These are phyloP conservation scores for Eulemur rufifrons DNA, from an alignment of 2,113 vertebrate species.

Conservation along the genomic window DNA sequence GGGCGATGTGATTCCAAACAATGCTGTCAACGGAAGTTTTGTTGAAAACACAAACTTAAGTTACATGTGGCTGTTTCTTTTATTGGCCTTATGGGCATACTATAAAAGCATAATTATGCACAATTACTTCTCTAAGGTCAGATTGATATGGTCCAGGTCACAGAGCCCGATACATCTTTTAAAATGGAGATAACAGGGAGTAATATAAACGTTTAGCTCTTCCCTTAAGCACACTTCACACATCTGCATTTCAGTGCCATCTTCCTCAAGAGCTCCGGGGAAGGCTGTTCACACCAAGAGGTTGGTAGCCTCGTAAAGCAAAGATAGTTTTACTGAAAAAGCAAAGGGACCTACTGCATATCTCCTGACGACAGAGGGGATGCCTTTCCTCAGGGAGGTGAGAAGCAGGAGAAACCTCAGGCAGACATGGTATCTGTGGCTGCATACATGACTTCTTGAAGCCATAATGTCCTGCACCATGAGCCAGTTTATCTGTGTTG, in stretches of 20 bases:
- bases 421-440: neutral
- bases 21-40: neutral
- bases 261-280: neutral
- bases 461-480: neutral
- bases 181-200: neutral
- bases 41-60: neutral
- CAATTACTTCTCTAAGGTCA: neutral
- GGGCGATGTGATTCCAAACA: neutral
- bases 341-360: neutral
- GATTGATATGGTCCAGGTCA: fast-evolving
- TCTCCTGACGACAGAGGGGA: neutral
- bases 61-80: neutral
- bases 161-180: neutral
- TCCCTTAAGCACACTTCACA: neutral
- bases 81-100: neutral
- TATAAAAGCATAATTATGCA: fast-evolving
- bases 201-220: fast-evolving
- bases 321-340: neutral
- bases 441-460: neutral
- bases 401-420: neutral
- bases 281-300: neutral
- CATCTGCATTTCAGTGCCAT: fast-evolving
- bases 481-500: fast-evolving
- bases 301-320: neutral
- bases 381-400: neutral